phyloP scores from a whole-genome alignment of 2,797 vertebrate species.

The Squalus acanthias region DNA sequence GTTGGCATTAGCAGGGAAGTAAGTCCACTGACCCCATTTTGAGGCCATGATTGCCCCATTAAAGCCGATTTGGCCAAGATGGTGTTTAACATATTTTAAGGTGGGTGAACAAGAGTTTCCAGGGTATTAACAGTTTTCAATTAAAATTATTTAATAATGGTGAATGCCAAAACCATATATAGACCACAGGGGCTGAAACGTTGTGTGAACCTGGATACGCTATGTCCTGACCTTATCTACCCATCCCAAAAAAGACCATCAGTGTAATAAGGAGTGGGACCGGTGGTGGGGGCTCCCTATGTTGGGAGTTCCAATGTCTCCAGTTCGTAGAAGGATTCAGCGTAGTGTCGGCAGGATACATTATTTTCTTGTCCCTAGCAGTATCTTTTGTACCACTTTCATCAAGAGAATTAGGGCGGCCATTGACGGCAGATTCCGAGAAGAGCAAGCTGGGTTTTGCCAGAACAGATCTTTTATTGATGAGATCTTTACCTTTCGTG shows the following conservation, averaged over 20 bases:
- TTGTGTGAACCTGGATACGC: background rate
- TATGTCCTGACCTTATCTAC: background rate
- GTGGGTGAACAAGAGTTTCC: background rate
- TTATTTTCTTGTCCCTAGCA: too few relatives aligned
- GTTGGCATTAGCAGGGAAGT: background rate
- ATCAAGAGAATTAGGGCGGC: background rate
- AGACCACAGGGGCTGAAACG: background rate
- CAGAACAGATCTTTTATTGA: background rate
- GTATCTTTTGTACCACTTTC: background rate
- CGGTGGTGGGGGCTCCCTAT: too few relatives aligned
- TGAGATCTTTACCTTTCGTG: background rate
- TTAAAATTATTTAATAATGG: background rate
- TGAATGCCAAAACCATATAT: background rate
- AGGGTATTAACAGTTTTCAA: background rate
- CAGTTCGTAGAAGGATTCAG: too few relatives aligned
- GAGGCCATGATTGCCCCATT: too few relatives aligned
- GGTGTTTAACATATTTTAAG: background rate
- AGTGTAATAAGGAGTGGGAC: too few relatives aligned
- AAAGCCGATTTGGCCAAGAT: background rate
- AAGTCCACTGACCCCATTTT: background rate
- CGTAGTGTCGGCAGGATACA: too few relatives aligned
- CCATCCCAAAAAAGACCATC: too few relatives aligned
- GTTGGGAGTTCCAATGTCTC: too few relatives aligned
- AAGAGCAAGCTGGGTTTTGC: background rate
- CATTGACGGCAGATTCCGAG: background rate